Conservation (phyloP, 1,140 invertebrate species). For the Portunus trituberculatus region DNA sequence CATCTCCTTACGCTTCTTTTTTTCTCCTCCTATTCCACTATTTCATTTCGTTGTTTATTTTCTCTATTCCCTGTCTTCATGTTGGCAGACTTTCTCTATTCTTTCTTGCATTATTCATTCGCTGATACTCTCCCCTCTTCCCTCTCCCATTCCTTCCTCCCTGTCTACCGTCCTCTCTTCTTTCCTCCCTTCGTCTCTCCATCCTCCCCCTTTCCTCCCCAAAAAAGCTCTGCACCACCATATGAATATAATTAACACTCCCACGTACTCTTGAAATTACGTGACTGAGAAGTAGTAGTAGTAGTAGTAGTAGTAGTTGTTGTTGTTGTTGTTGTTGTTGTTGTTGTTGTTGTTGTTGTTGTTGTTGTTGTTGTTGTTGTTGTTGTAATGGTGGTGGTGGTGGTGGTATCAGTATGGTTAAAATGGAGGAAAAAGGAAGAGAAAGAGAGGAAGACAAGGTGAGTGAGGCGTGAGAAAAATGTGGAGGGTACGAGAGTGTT, state of each 20-base stretch:
- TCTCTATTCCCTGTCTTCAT: neutral
- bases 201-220: neutral
- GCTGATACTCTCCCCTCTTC: neutral
- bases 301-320: slow-evolving; percentile 38
- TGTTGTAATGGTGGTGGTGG: slow-evolving; percentile 21
- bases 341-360: slow-evolving; percentile 26
- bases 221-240: neutral
- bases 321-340: slow-evolving; percentile 18
- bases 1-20: neutral
- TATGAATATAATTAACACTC: neutral
- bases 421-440: neutral
- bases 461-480: neutral
- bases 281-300: neutral
- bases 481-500: neutral
- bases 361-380: slow-evolving; percentile 9
- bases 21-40: neutral
- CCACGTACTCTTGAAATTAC: neutral
- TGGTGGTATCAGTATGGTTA: neutral
- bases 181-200: neutral
- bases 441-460: neutral
- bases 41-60: neutral
- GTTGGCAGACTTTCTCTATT: neutral
- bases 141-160: neutral
- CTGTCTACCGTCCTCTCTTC: neutral
- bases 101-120: neutral